Evolutionary conservation across 1,140 invertebrate genomes (phyloP).

Genomic region (Protaetia brevitarsis): DNA sequence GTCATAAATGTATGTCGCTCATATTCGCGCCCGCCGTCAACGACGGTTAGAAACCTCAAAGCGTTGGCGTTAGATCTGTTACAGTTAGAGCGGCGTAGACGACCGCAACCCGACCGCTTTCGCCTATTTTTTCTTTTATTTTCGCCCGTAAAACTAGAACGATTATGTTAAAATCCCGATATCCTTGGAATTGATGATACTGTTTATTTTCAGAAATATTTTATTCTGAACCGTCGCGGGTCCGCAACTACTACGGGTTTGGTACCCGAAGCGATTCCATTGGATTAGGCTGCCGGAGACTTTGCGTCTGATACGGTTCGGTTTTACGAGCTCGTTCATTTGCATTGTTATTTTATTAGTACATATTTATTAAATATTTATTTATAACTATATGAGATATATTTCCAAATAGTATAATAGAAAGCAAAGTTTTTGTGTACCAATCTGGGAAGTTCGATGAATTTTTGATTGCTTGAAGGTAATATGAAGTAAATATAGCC

Average conservation of each 20-base stretch:
- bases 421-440: too few species aligned
- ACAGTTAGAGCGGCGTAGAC: neutral
- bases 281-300: neutral
- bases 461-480: too few species aligned
- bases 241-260: neutral
- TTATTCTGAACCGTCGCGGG: conserved; percentile 7
- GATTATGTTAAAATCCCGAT: conserved; percentile 14
- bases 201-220: conserved; percentile 17
- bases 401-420: too few species aligned
- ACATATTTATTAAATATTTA: conserved; percentile 15
- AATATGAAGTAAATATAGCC: too few species aligned
- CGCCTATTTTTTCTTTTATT: conserved; percentile 18
- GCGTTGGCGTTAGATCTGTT: conserved; percentile 13
- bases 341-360: conserved; percentile 15
- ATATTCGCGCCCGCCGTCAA: too few species aligned
- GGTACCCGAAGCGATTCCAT: neutral
- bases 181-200: conserved; percentile 18
- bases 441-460: too few species aligned
- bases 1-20: neutral
- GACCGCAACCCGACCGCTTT: neutral
- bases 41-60: too few species aligned
- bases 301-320: conserved; percentile 3
- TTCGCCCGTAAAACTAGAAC: conserved; percentile 17
- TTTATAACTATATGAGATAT: conserved; percentile 1
- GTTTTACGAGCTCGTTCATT: conserved; percentile 5